A percentile compares a stretch with the other conserved stretches of the same genome.
Conservation (phyloP, 2,888 invertebrate species). For the Ornithoptera alexandrae region DNA sequence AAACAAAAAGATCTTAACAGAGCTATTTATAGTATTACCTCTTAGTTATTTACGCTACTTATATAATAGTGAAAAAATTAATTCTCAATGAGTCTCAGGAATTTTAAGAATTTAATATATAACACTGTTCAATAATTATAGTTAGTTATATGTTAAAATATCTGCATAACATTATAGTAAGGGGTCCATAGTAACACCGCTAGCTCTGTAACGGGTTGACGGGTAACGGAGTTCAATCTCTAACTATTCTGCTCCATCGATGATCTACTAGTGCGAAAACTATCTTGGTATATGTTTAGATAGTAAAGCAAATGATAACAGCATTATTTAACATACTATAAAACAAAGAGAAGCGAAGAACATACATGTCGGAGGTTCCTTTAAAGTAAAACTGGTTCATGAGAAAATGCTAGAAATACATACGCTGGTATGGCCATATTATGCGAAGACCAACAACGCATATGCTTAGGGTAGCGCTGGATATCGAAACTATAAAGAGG, state of each 20-base stretch:
- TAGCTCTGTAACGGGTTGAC: constrained; percentile 21
- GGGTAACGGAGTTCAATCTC: constrained; percentile 9
- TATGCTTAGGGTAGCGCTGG: no score
- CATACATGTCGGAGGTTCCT: no score
- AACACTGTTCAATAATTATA: not conserved
- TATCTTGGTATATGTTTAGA: not conserved
- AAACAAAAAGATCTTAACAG: not conserved
- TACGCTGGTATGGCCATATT: no score
- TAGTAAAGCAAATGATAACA: no score
- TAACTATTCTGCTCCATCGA: constrained; percentile 14
- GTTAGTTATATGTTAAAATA: not conserved
- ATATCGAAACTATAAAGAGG: no score
- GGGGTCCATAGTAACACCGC: constrained; percentile 15
- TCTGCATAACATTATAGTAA: constrained; percentile 14
- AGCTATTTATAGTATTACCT: not conserved
- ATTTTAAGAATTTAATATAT: not conserved
- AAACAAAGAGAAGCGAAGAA: no score
- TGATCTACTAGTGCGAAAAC: not conserved
- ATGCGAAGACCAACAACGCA: no score
- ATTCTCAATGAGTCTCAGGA: not conserved
- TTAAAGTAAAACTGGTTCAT: no score
- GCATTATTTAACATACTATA: no score
- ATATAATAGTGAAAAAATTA: not conserved
- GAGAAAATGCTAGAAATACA: no score
- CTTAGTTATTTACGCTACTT: not conserved